A percentile compares a stretch with the other conserved stretches of the same genome.
Evolutionary conservation across 2,797 vertebrate genomes (phyloP).

Genomic region (Falco novaeseelandiae): DNA sequence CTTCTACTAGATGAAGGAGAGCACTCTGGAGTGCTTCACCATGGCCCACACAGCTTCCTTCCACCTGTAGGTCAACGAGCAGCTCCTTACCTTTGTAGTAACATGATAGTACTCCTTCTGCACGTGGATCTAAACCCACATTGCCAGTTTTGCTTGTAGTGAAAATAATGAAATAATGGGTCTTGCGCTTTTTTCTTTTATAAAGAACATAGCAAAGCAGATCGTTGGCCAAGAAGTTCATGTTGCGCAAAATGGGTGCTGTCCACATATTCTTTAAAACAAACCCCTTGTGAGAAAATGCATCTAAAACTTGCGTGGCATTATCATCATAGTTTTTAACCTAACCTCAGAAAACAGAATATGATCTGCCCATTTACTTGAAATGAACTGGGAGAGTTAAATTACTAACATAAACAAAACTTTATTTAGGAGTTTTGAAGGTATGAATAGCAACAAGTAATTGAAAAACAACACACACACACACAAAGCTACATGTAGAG

Average conservation of each 20-base stretch:
- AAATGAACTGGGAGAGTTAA: background rate
- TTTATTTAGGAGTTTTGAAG: background rate
- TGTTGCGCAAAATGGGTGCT: fast-evolving
- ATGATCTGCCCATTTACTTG: background rate
- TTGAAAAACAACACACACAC: background rate
- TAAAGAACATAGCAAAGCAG: background rate
- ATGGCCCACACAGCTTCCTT: background rate
- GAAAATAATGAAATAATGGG: background rate
- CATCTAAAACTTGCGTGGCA: background rate
- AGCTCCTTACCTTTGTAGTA: background rate
- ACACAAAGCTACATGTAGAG: background rate
- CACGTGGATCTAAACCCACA: background rate
- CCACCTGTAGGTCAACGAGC: background rate
- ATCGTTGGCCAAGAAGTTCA: background rate
- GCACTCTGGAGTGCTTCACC: background rate
- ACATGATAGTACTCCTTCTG: background rate
- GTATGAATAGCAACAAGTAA: background rate
- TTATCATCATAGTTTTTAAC: background rate
- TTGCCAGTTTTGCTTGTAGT: background rate
- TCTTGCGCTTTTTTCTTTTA: background rate
- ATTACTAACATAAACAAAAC: background rate
- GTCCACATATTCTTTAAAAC: background rate
- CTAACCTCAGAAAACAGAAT: background rate
- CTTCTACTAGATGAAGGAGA: background rate
- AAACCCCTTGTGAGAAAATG: fast-evolving